A percentile compares a stretch with the other conserved stretches of the same genome.
Evolutionary conservation across 1,140 invertebrate species (phyloP).

Genomic region (Drosophila sechellia): DNA sequence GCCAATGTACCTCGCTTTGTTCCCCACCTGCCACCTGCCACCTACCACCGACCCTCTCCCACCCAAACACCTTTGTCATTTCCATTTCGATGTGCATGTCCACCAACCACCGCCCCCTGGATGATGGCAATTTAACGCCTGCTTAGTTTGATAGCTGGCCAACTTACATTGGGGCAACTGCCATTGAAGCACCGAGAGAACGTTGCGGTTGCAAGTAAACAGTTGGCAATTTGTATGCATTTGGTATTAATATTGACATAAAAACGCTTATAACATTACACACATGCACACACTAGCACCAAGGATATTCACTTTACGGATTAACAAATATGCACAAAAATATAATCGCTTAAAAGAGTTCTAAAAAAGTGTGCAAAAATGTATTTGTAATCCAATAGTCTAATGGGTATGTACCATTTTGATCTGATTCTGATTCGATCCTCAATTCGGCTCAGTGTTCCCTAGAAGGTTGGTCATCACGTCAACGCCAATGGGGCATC

Average conservation of each 20-base stretch:
- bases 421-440: background rate
- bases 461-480: constrained; percentile 13
- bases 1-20: background rate
- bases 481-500: constrained; percentile 26
- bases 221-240: background rate
- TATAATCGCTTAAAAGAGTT: too few species aligned
- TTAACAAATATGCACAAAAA: too few species aligned
- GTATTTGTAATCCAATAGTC: too few species aligned
- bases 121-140: constrained; percentile 74
- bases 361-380: background rate
- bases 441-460: constrained; percentile 10
- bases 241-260: too few species aligned
- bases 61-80: constrained; percentile 8
- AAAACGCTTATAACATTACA: too few species aligned
- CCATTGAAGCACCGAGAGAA: constrained; percentile 7
- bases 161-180: constrained; percentile 23
- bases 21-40: background rate
- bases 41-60: background rate
- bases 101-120: background rate
- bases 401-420: too few species aligned
- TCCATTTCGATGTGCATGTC: background rate
- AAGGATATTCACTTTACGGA: too few species aligned
- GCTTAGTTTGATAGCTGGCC: constrained; percentile 52
- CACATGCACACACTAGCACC: too few species aligned
- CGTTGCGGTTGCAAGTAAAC: background rate